Base-by-base conservation (phyloP, 2,113 vertebrate genomes). In the Chunga burmeisteri region DNA sequence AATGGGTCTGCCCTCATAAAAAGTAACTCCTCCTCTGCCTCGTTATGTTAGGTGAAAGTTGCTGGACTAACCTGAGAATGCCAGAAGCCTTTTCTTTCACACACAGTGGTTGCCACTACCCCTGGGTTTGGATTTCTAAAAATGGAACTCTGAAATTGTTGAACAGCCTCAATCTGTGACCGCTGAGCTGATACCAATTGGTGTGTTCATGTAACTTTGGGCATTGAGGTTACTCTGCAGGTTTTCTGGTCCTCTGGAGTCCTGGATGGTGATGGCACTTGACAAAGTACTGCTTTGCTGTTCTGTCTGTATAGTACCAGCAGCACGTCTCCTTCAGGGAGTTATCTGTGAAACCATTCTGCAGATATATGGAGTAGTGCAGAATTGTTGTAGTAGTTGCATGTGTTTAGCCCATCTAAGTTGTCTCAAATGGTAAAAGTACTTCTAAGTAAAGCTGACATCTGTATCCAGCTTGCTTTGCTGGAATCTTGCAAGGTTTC, bases 141-240 rank as follows among this genome's bases (percentile, higher is more conserved):
- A 38, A 13, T 36, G 26, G 49, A 62, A 11, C 53, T 80, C 58
- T 66, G 32, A 34, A 67, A 13, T 13, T 36, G 29, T 58, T 83
- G 58, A 88, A 49, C 63, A 50, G 0, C 32, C 38, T 95, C 15
- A 0, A 0, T 27, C 15, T 38, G 11, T 61, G 71, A 44, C 65
- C 2, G 8, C 52, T 74, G 68, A 84, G 32, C 55, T 91, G 94
- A 16, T 47, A 1, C 13, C 27, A 11, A 4, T 32, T 12, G 50
- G 25, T 34, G 50, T 36, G 25, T 70, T 78, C n/a, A 5, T 73
- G 47, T 67, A 75, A 5, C 73, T 36, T 27, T 16, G 40, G 26
- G 52, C 21, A 22, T 73, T 47, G 73, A 52, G 58, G 21, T 93
- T 75, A 42, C 47, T 81, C 56, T 84, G 65, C 56, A 56, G 38